phyloP scores from a whole-genome alignment of 1,140 invertebrate species.

The Chymomyza costata region DNA sequence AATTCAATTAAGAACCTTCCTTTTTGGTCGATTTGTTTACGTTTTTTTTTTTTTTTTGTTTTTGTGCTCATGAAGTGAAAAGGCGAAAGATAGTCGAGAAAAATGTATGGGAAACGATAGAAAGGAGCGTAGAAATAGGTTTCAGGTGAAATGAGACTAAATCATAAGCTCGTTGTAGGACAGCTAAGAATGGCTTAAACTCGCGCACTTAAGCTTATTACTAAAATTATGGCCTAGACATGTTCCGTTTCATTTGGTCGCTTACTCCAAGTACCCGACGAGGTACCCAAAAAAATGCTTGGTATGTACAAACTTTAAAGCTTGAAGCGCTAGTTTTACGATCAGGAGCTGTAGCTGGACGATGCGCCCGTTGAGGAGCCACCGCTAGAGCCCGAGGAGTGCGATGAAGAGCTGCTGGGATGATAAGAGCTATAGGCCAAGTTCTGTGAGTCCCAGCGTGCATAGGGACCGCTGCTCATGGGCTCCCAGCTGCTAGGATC shows the following conservation, averaged over 20 bases:
- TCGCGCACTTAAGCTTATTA: conserved; percentile 47
- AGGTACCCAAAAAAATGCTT: conserved; percentile 35
- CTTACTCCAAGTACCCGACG: conserved; percentile 31
- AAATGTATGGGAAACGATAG: conserved; percentile 12
- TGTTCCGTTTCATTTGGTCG: conserved; percentile 68
- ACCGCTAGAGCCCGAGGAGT: conserved; percentile 77
- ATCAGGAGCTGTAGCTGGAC: conserved; percentile 63
- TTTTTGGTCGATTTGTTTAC: conserved; percentile 54
- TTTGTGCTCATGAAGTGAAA: conserved; percentile 7
- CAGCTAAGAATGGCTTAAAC: conserved; percentile 58
- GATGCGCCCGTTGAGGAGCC: conserved; percentile 44
- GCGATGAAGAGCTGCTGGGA: conserved; percentile 79
- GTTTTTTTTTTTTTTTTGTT: no score
- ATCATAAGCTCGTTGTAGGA: conserved; percentile 1
- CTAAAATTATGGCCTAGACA: conserved; percentile 62
- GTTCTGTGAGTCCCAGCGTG: conserved; percentile 84
- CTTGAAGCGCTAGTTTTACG: conserved; percentile 40
- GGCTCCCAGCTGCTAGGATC: conserved; percentile 82
- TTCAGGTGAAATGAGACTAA: not conserved
- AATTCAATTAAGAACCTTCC: conserved; percentile 52
- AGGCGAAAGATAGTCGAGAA: conserved; percentile 16
- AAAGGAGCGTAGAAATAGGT: conserved; percentile 16
- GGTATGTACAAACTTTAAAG: conserved; percentile 49
- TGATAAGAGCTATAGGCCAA: conserved; percentile 88
- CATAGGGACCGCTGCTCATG: conserved; percentile 81